These are phyloP conservation scores for Micropoecilia bifurca DNA, from an alignment of 2,797 vertebrate genomes.

Conservation along the genomic window DNA sequence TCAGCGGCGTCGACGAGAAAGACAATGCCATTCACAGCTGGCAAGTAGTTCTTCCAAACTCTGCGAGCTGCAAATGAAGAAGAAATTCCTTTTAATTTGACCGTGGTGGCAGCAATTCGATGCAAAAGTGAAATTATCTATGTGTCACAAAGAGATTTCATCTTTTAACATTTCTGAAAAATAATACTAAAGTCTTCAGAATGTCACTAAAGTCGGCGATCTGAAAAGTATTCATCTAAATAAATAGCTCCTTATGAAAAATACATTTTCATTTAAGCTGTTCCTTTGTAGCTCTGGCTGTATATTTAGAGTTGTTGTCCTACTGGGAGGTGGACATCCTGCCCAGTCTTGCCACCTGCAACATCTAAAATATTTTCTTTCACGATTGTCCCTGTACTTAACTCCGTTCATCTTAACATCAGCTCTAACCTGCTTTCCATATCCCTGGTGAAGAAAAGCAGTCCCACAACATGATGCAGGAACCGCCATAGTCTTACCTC, in stretches of 20 bases:
- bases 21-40: slow-evolving; percentile 95
- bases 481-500: not conserved
- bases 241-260: not conserved
- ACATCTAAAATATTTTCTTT: not conserved
- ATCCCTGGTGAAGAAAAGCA: not conserved
- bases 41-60: slow-evolving; percentile 98
- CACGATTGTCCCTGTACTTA: not conserved
- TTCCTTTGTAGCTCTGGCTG: not conserved
- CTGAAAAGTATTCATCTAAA: not conserved
- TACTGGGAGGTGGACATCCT: not conserved
- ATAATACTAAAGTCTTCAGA: not conserved
- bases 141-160: slow-evolving; percentile 2
- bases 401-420: not conserved
- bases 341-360: not conserved
- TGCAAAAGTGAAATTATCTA: not conserved
- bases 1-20: slow-evolving; percentile 96
- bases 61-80: slow-evolving; percentile 84
- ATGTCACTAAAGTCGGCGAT: too few relatives aligned
- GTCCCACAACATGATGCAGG: not conserved
- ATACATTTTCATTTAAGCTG: not conserved
- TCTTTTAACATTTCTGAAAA: not conserved
- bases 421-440: not conserved
- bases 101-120: not conserved
- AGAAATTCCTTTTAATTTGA: not conserved
- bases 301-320: not conserved